A percentile compares a stretch with the other conserved stretches of the same genome.
phyloP scores from a whole-genome alignment of 2,888 invertebrate genomes.

The Pseudanteris insignis region DNA sequence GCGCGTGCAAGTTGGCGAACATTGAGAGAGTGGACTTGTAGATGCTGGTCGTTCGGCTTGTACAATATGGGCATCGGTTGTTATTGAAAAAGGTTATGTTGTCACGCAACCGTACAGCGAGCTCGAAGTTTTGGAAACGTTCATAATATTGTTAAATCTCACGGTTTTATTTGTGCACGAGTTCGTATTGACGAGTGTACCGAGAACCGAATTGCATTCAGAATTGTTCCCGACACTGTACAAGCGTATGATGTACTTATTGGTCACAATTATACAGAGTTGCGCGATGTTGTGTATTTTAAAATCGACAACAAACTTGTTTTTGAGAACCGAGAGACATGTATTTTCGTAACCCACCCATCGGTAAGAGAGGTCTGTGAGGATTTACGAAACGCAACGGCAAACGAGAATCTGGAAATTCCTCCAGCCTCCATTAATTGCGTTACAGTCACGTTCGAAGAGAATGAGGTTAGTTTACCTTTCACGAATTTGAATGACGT shows the following conservation, averaged over 20 bases:
- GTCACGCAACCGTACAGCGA: conserved; percentile 12
- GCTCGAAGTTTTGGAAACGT: conserved; percentile 33
- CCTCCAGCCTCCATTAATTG: neutral
- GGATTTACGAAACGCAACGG: neutral
- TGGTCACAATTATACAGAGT: conserved; percentile 46
- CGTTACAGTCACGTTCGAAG: neutral
- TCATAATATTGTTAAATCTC: conserved; percentile 21
- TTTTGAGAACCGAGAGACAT: neutral
- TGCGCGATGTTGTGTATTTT: conserved; percentile 36
- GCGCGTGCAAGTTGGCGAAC: neutral
- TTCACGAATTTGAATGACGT: neutral
- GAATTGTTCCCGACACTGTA: conserved; percentile 32
- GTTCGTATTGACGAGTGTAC: conserved; percentile 34
- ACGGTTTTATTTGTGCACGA: conserved; percentile 16
- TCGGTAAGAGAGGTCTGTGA: neutral
- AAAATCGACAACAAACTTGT: conserved; percentile 20
- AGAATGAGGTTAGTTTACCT: neutral
- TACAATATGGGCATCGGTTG: conserved; percentile 37
- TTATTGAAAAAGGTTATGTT: conserved; percentile 13
- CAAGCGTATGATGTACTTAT: conserved; percentile 46
- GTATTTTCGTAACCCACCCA: neutral
- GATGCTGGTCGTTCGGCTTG: conserved; percentile 49
- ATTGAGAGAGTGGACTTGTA: conserved; percentile 6
- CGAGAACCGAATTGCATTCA: conserved; percentile 31
- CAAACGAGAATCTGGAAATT: neutral